phyloP scores from a whole-genome alignment of 2,113 vertebrate species.

The Neogobius melanostomus region DNA sequence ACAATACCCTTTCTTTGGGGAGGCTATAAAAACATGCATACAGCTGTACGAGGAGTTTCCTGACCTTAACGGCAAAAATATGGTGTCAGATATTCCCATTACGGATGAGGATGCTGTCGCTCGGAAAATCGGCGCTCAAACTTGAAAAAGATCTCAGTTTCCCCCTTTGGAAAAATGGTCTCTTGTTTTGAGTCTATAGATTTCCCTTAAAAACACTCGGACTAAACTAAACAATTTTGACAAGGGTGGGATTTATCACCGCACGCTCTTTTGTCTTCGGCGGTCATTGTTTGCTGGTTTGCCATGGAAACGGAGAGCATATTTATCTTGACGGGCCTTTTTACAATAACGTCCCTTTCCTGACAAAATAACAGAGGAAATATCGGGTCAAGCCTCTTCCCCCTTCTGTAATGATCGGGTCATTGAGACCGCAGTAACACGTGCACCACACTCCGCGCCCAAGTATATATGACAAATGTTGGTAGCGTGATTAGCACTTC shows the following conservation, averaged over 20 bases:
- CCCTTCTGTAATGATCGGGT: constrained; percentile 72
- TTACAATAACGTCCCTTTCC: constrained; percentile 77
- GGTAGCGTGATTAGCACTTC: constrained; percentile 49
- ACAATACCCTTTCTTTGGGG: constrained; percentile 71
- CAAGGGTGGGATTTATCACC: constrained; percentile 82
- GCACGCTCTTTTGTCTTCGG: constrained; percentile 73
- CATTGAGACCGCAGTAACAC: constrained; percentile 60
- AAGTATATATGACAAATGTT: constrained; percentile 50
- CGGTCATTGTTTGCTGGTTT: constrained; percentile 78
- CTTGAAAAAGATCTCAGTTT: constrained; percentile 68
- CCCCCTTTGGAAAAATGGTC: constrained; percentile 75
- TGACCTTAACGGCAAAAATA: constrained; percentile 72
- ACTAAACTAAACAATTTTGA: constrained; percentile 85
- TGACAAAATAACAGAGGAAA: constrained; percentile 80
- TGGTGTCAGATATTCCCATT: constrained; percentile 75
- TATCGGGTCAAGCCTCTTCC: constrained; percentile 77
- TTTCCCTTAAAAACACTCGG: constrained; percentile 78
- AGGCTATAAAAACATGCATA: constrained; percentile 75
- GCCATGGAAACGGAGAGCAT: constrained; percentile 82
- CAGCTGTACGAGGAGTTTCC: constrained; percentile 74
- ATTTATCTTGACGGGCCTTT: constrained; percentile 78
- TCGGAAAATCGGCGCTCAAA: constrained; percentile 72
- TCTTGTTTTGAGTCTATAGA: constrained; percentile 75
- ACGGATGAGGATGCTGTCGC: constrained; percentile 63
- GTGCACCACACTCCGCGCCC: constrained; percentile 20